These are phyloP conservation scores for Pachycephus smyrnensis DNA, from an alignment of 2,888 invertebrate genomes.

Conservation along the genomic window DNA sequence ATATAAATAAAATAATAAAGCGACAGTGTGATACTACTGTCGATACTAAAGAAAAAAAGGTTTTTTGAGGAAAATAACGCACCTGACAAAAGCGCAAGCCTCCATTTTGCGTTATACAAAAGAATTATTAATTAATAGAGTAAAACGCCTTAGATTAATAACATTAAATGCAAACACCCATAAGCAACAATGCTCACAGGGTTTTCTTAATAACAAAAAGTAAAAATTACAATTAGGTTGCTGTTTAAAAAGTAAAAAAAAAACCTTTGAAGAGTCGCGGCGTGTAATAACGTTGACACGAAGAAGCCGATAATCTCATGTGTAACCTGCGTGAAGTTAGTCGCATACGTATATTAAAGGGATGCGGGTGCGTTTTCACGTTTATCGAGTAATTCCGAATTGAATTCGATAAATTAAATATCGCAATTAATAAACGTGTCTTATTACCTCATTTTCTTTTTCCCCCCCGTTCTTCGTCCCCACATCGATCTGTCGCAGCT, in stretches of 20 bases:
- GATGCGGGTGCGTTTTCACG: not conserved
- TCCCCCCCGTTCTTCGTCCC: not conserved
- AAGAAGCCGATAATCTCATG: slow-evolving; percentile 48
- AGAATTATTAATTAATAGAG: not conserved
- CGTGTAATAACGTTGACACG: slow-evolving; percentile 25
- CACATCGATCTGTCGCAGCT: not conserved
- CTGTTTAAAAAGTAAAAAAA: slow-evolving; percentile 1
- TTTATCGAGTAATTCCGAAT: not conserved
- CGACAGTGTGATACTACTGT: not conserved
- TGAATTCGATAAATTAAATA: not conserved
- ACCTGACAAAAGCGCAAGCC: not conserved
- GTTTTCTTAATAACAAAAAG: not conserved
- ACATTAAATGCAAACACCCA: not conserved
- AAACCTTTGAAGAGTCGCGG: slow-evolving; percentile 17
- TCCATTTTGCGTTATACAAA: not conserved
- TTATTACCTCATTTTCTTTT: not conserved
- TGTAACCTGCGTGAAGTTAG: slow-evolving; percentile 49
- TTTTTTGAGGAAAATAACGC: not conserved
- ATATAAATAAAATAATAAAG: not conserved
- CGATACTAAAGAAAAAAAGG: not conserved
- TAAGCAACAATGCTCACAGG: not conserved
- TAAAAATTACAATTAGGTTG: not conserved
- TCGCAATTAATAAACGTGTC: not conserved
- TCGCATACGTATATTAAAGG: not conserved
- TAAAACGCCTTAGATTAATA: not conserved